Evolutionary conservation across 1,140 invertebrate species (phyloP), one percentile per base, ranked within the genome.

Genomic region (Anadara kagoshimensis): DNA sequence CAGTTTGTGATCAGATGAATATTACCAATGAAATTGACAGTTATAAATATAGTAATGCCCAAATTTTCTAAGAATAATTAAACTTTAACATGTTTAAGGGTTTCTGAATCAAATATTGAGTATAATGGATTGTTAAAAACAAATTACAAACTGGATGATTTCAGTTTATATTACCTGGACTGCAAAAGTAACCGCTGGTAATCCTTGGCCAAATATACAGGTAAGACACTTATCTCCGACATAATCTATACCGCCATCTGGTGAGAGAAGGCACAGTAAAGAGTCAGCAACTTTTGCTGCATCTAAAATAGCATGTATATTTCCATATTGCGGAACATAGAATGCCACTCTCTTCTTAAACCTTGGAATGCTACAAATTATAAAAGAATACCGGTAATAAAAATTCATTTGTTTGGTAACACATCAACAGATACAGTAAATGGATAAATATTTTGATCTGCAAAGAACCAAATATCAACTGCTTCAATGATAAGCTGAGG

Each of bases 341-440:
- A 98, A 93, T 0, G 94, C 93, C 86, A 95, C 96, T 20, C 94
- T 90, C 85, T 97, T 94, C 83, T 97, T 97, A 80, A 97, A 94
- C 75, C 94, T 92, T 29, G 94, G 93, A 75, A 95, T 77, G 79
- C 94, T 96, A 85, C 75, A 91, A 91, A 79, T 76, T 56, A 56
- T 12, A 20, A 56, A 3, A 51, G 18, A 16, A 8, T 1, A n/a
- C n/a, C n/a, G n/a, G n/a, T n/a, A n/a, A n/a, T n/a, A n/a, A n/a
- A n/a, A n/a, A n/a, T n/a, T n/a, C n/a, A n/a, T n/a, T n/a, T n/a
- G n/a, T n/a, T n/a, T n/a, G n/a, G n/a, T n/a, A n/a, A n/a, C n/a
- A n/a, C n/a, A 7, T 51, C 7, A n/a, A 20, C 20, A 51, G 18
- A 24, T 1, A n/a, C n/a, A n/a, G n/a, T n/a, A n/a, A n/a, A n/a